Evolutionary conservation across 2,888 invertebrate species (phyloP), one percentile per base, ranked within the genome.

Genomic region (Campoletis raptor): DNA sequence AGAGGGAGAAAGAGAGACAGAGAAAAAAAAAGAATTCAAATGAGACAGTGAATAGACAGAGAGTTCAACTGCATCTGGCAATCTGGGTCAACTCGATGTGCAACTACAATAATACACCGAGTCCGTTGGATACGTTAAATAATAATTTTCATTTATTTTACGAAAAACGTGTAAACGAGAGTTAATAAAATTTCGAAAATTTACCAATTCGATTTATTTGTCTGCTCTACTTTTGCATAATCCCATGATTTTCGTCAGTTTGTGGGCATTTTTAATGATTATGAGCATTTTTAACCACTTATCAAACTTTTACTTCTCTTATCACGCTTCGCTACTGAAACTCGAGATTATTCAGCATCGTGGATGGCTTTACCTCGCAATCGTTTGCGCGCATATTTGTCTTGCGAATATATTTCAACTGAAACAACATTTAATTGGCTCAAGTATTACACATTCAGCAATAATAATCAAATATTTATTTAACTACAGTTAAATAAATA

Each of bases 41-140:
- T 36, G 84, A 80, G 72, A 81, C 79, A 76, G 81, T 81, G 42
- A 76, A 66, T 45, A 78, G 74, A 70, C 81, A 74, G 81, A 67
- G 57, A 78, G 78, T 77, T 84, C 72, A 82, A 79, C 79, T 72
- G 48, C 72, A 72, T 52, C 30, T 61, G 76, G 67, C 81, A 80
- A 88, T 87, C 85, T 88, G 74, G 88, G 88, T 88, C 87, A 88
- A 78, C 74, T 24, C 78, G 67, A 79, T 69, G 87, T 66, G 76
- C 54, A 66, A 70, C 36, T 85, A n/a, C 48, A 66, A 69, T 69
- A 76, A 15, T 21, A 36, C 18, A 42, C n/a, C 30, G 18, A 37
- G 57, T 57, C 18, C 18, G 36, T 2, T 64, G 15, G 9, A 37
- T 1, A 30, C 3, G 6, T 8, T 8, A 37, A 36, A 36, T 37